These are phyloP conservation scores for Microtus oregoni DNA, from an alignment of 2,113 vertebrate genomes.

Conservation along the genomic window DNA sequence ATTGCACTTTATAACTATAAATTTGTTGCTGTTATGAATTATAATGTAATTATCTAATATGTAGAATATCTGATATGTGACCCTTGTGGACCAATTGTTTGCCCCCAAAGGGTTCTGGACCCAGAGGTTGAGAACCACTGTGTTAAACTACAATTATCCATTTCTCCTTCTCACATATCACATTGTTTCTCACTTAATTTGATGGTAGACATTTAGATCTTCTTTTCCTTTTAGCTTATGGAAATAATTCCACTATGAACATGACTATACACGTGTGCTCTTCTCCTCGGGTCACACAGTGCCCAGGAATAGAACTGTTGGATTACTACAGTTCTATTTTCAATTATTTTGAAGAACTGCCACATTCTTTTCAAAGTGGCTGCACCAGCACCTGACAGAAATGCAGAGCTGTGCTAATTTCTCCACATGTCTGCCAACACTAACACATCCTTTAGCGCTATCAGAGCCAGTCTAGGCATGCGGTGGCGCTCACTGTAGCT, in stretches of 20 bases:
- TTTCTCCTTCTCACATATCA: neutral
- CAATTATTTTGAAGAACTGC: neutral
- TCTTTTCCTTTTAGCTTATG: neutral
- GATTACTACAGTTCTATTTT: neutral
- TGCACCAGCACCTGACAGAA: neutral
- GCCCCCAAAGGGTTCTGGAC: neutral
- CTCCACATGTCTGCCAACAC: neutral
- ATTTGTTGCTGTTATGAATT: neutral
- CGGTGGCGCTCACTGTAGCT: neutral
- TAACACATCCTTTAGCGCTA: neutral
- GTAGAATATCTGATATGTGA: neutral
- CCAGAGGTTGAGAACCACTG: neutral
- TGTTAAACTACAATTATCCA: neutral
- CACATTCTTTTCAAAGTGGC: neutral
- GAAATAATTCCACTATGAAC: neutral
- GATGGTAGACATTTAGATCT: neutral
- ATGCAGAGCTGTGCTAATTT: neutral
- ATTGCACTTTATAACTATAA: neutral
- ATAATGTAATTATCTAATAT: neutral
- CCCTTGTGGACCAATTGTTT: too few relatives aligned
- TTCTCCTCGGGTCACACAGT: neutral
- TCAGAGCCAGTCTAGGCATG: neutral
- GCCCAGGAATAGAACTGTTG: neutral
- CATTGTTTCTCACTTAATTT: neutral
- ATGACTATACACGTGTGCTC: neutral